Conservation (phyloP, 2,113 vertebrate genomes). For the Nannobrachium achirus region DNA sequence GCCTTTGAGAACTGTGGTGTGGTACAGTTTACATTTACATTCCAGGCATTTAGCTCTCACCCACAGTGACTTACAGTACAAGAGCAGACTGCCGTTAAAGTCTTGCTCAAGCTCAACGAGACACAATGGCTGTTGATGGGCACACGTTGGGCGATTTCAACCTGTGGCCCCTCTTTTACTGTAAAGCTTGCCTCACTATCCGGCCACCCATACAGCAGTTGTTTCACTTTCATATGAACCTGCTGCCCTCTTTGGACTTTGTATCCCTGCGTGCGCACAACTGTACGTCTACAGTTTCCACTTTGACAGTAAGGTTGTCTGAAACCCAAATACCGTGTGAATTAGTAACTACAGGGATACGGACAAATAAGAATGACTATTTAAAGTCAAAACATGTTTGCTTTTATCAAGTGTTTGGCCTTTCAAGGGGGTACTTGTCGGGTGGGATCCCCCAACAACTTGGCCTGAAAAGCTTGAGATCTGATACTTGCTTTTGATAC, state of each 20-base stretch:
- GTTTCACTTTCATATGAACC: background rate
- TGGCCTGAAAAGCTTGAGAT: background rate
- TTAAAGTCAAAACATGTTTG: background rate
- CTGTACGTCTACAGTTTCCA: background rate
- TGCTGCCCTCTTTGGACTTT: background rate
- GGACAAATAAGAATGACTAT: background rate
- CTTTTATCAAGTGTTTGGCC: background rate
- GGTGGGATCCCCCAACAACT: background rate
- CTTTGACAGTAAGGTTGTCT: slow-evolving; percentile 3
- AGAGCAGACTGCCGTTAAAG: background rate
- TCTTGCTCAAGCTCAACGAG: too few relatives aligned
- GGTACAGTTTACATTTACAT: background rate
- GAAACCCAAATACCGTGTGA: slow-evolving; percentile 25
- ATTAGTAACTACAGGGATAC: slow-evolving; percentile 1
- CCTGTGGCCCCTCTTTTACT: too few relatives aligned
- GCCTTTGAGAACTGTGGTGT: background rate
- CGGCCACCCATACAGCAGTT: too few relatives aligned
- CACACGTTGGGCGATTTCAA: too few relatives aligned
- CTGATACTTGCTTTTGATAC: background rate
- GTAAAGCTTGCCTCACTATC: too few relatives aligned
- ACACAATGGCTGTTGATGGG: too few relatives aligned
- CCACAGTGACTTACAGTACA: background rate
- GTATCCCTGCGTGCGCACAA: too few relatives aligned
- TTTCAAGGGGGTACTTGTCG: too few relatives aligned
- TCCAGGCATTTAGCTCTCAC: background rate